Conservation (phyloP, 2,113 vertebrate genomes). For the Sterrhoptilus dennistouni region DNA sequence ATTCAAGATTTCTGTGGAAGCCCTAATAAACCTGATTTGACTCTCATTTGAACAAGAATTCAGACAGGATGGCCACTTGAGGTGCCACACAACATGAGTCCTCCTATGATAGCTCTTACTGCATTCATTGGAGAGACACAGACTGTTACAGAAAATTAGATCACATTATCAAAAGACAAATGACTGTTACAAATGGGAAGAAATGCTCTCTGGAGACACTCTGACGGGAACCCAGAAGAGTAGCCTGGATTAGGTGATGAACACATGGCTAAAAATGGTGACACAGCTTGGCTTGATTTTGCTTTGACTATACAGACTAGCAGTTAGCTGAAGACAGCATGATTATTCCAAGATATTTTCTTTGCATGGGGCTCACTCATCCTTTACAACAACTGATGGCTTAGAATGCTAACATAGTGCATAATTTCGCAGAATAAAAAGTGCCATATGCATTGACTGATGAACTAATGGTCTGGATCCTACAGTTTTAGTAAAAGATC, state of each 20-base stretch:
- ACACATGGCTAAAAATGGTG: background rate
- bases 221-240: background rate
- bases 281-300: fast-evolving
- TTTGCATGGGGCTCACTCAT: background rate
- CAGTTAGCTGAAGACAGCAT: background rate
- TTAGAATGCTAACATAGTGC: background rate
- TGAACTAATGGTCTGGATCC: background rate
- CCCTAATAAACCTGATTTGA: background rate
- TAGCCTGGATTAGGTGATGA: background rate
- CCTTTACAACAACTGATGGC: background rate
- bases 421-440: background rate
- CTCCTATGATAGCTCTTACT: background rate
- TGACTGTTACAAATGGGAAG: background rate
- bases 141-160: background rate
- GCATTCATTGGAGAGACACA: background rate
- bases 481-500: background rate
- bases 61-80: background rate
- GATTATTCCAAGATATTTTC: background rate
- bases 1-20: background rate
- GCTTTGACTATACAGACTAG: background rate
- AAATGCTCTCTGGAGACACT: background rate
- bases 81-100: background rate
- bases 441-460: background rate
- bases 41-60: background rate
- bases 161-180: background rate